These are phyloP conservation scores for Rugalucina vietnamica DNA, from an alignment of 2,888 invertebrate species.

Conservation along the genomic window DNA sequence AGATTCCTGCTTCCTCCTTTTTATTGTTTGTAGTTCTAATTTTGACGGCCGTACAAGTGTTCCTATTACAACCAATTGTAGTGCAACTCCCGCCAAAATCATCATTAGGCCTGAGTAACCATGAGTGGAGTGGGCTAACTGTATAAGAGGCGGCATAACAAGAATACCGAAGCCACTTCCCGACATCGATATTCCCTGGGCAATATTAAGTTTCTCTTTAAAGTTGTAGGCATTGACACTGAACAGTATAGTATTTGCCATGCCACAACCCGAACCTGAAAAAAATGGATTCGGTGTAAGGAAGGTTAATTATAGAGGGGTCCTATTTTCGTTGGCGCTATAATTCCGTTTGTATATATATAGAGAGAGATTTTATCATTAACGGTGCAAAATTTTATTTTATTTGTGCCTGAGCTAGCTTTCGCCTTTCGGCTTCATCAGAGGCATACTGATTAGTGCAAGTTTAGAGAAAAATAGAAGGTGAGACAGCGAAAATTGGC, in stretches of 20 bases:
- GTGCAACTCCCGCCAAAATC: constrained; percentile 38
- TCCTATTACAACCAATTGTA: constrained; percentile 48
- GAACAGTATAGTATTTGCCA: constrained; percentile 46
- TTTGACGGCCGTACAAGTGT: constrained; percentile 46
- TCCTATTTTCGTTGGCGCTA: no score
- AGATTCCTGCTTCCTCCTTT: constrained; percentile 10
- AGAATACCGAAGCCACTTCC: constrained; percentile 47
- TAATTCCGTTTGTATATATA: no score
- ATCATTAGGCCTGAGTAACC: constrained; percentile 54
- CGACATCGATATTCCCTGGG: constrained; percentile 41
- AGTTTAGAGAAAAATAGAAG: no score
- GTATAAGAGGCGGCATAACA: constrained; percentile 46
- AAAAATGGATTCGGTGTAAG: no score
- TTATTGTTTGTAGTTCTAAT: constrained; percentile 30
- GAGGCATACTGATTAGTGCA: no score
- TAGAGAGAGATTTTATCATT: no score
- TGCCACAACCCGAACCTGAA: constrained; percentile 44
- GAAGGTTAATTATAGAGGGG: no score
- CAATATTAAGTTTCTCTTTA: constrained; percentile 31
- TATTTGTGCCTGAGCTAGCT: no score
- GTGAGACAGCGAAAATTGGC: no score
- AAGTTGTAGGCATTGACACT: constrained; percentile 56
- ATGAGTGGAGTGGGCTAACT: constrained; percentile 41
- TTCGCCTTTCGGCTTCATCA: no score
- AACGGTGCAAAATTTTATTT: no score